phyloP scores from a whole-genome alignment of 35 echinoderm and acorn worm genomes.

The Ophiothrix spiculata region DNA sequence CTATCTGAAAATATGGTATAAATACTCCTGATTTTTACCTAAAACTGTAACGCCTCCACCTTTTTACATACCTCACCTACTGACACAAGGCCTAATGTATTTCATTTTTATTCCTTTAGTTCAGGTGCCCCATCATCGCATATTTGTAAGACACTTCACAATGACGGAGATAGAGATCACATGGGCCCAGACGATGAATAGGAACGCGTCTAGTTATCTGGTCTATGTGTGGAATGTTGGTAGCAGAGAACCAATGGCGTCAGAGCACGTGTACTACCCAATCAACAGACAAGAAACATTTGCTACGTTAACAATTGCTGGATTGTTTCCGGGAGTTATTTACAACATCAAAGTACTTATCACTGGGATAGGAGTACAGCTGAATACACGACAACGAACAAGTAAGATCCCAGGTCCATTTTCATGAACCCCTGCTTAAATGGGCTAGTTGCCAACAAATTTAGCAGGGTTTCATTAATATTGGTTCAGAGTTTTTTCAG shows the following conservation, averaged over 20 bases:
- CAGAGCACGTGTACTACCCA: slow-evolving; percentile 52
- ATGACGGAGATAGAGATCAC: slow-evolving; percentile 49
- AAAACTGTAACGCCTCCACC: too few species aligned
- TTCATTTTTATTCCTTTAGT: slow-evolving; percentile 17
- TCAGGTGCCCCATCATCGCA: slow-evolving; percentile 53
- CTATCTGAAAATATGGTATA: too few species aligned
- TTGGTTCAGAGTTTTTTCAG: too few species aligned
- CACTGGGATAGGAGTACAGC: slow-evolving; percentile 21
- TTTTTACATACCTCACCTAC: too few species aligned
- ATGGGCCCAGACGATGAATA: slow-evolving; percentile 61
- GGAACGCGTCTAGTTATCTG: slow-evolving; percentile 66
- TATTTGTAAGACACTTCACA: slow-evolving; percentile 51
- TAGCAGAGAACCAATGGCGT: slow-evolving; percentile 50
- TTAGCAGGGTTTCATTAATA: too few species aligned
- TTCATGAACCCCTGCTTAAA: not conserved
- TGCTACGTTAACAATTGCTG: slow-evolving; percentile 37
- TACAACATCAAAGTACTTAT: slow-evolving; percentile 63
- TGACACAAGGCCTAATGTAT: not conserved
- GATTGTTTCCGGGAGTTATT: slow-evolving; percentile 34
- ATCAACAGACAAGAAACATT: slow-evolving; percentile 57
- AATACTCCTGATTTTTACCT: too few species aligned
- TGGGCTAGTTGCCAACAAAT: too few species aligned
- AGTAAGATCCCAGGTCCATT: slow-evolving; percentile 47
- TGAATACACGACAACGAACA: slow-evolving; percentile 48
- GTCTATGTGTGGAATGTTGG: slow-evolving; percentile 69